Evolutionary conservation across 2,113 vertebrate genomes (phyloP).

Genomic region (Phrynosoma platyrhinos): DNA sequence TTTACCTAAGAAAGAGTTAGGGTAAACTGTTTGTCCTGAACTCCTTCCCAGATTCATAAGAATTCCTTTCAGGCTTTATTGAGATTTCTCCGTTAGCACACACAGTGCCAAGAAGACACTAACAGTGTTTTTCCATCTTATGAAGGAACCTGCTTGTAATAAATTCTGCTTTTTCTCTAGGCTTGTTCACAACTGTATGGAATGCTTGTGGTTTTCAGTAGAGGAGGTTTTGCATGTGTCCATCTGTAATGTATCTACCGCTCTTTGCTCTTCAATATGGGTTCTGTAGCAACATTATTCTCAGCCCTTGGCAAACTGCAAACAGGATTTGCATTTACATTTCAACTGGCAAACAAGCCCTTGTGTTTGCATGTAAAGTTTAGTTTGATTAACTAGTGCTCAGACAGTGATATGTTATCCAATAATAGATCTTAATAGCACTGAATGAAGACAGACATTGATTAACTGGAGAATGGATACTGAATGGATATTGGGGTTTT

Average conservation of each 20-base stretch:
- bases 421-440: not conserved
- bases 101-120: not conserved
- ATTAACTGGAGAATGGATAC: not conserved
- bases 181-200: not conserved
- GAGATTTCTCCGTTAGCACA: not conserved
- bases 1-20: not conserved
- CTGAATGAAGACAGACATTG: slow-evolving; percentile 14
- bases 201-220: slow-evolving; percentile 23
- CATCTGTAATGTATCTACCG: slow-evolving; percentile 34
- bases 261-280: slow-evolving; percentile 22
- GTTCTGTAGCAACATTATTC: slow-evolving; percentile 30
- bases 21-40: not conserved
- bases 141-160: slow-evolving; percentile 20
- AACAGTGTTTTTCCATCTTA: slow-evolving; percentile 23
- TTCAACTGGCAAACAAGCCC: slow-evolving; percentile 32
- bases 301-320: slow-evolving; percentile 34
- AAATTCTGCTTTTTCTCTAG: slow-evolving; percentile 31
- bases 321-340: slow-evolving; percentile 39
- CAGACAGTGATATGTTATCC: not conserved
- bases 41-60: not conserved
- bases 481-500: not conserved
- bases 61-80: not conserved
- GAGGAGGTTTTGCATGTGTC: slow-evolving; percentile 12
- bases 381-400: slow-evolving; percentile 34
- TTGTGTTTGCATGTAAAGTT: slow-evolving; percentile 25